phyloP scores from a whole-genome alignment of 2,797 vertebrate species.

The Acanthurus tractus region DNA sequence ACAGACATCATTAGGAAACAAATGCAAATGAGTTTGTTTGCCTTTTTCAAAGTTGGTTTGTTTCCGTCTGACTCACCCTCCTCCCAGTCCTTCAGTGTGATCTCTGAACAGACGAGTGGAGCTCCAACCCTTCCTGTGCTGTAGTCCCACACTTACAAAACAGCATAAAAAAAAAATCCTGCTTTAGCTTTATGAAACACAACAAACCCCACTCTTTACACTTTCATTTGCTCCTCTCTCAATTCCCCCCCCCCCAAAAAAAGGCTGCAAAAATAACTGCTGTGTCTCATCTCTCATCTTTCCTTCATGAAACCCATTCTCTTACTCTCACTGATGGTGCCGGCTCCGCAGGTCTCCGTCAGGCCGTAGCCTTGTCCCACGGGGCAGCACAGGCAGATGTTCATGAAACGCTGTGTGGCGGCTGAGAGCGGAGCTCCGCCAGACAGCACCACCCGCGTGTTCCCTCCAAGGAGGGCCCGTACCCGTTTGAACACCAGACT shows the following conservation, averaged over 20 bases:
- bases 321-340: constrained; percentile 94
- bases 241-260: constrained; percentile 23
- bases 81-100: constrained; percentile 94
- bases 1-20: constrained; percentile 1
- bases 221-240: not conserved
- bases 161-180: not conserved
- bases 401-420: constrained; percentile 97
- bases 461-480: constrained; percentile 92
- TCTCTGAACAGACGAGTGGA: constrained; percentile 95
- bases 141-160: constrained; percentile 92
- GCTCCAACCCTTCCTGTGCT: constrained; percentile 96
- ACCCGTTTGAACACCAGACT: constrained; percentile 94
- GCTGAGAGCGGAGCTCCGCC: constrained; percentile 96
- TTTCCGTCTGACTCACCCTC: constrained; percentile 88
- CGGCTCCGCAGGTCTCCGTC: constrained; percentile 95
- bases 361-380: constrained; percentile 99
- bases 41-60: not conserved
- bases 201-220: not conserved
- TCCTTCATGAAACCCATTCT: not conserved
- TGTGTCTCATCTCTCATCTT: not conserved
- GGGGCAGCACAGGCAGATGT: constrained; percentile 97
- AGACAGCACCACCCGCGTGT: constrained; percentile 91
- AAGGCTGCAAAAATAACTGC: not conserved
- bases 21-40: too few relatives aligned
- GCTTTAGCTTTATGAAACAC: not conserved